Evolutionary conservation across 64 coral and sea anemone species (phyloP).

Genomic region (Montipora efflorescens): DNA sequence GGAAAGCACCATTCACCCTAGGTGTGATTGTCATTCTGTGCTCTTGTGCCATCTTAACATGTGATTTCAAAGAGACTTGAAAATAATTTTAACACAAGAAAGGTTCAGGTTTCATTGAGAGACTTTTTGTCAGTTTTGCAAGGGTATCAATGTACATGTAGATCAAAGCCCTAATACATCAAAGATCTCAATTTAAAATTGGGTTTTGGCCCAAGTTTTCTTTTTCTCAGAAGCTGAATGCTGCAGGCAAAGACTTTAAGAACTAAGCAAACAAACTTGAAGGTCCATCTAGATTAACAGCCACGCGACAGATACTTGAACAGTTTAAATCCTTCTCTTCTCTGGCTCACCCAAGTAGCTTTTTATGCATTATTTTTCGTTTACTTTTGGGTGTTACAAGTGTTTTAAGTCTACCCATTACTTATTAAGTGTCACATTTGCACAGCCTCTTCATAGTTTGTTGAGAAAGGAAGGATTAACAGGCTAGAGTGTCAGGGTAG

Average conservation of each 20-base stretch:
- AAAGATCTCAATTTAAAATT: not conserved
- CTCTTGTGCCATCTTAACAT: not conserved
- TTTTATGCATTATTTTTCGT: not conserved
- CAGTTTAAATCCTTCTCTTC: not conserved
- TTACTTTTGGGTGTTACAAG: not conserved
- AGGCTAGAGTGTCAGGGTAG: not conserved
- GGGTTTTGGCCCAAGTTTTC: not conserved
- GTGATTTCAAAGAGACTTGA: not conserved
- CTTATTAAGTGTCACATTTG: not conserved
- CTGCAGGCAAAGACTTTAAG: not conserved
- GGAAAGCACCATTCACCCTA: not conserved
- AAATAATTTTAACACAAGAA: not conserved
- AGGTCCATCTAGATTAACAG: not conserved
- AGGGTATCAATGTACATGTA: not conserved
- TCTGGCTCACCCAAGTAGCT: not conserved
- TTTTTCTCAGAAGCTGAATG: not conserved
- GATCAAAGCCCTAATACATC: no score
- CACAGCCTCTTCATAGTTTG: not conserved
- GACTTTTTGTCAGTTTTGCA: not conserved
- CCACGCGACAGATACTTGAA: not conserved
- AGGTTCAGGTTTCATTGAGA: not conserved
- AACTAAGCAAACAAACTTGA: not conserved
- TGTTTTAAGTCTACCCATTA: not conserved
- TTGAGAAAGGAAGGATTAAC: not conserved
- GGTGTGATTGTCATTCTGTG: slow-evolving; percentile 5